Evolutionary conservation across 2,797 vertebrate genomes (phyloP), one percentile per base, ranked within the genome.

Genomic region (Oophaga sylvatica): DNA sequence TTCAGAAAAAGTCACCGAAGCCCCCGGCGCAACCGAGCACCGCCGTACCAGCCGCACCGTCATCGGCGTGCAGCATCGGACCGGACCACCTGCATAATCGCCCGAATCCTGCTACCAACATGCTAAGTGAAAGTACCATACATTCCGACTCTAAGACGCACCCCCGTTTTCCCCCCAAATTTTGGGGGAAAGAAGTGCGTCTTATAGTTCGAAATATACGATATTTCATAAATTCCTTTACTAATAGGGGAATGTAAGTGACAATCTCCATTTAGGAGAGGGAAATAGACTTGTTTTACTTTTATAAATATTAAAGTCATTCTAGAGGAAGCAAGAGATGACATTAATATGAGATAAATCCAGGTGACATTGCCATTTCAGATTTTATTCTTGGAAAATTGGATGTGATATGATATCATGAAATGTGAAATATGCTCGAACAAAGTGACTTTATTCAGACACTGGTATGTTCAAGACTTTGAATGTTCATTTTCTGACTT

Each of bases 311-410:
- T 31, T 22, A 80, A 80, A 20, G 57, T 41, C 29, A 80, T 20
- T 45, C 10, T 63, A 80, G 56, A 80, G 71, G 41, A 75, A 48
- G 20, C 45, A 13, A 22, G 17, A 80, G 78, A 62, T 41, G 31
- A 80, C 60, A 80, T 63, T 63, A 13, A 62, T 62, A 22, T 62
- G 29, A 60, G 17, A 35, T 60, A 62, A 20, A 60, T 60, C 11
- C 78, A 80, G 35, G 79, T 65, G 31, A 48, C 79, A 81, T 48
- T 31, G 35, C 15, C 80, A 81, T 81, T 81, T 48, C 22, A 48
- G 62, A 65, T 81, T 45, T 45, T 65, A 65, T 26, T 45, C 41
- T 26, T 26, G 31, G 60, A 53, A 65, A 81, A 81, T 48, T 81
- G 60, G 20, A 65, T 65, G 22, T 45, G 79, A 63, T 80, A 63